phyloP scores from a whole-genome alignment of 2,113 vertebrate genomes.

The Ameiurus melas region DNA sequence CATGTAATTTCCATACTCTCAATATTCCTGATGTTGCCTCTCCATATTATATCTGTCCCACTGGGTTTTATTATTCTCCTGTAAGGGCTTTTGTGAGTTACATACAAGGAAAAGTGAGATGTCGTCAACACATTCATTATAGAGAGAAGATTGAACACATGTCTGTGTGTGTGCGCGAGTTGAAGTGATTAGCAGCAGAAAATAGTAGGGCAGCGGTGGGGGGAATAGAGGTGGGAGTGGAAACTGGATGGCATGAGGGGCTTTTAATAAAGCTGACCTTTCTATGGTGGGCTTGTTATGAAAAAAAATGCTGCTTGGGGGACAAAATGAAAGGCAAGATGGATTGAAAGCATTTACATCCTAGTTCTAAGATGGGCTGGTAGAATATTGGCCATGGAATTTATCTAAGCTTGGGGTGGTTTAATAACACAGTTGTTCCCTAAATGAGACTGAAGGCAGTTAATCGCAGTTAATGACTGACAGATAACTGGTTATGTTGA shows the following conservation, averaged over 20 bases:
- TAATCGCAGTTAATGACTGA: neutral
- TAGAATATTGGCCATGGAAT: neutral
- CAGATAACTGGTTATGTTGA: neutral
- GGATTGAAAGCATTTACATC: conserved; percentile 21
- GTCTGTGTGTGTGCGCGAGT: conserved; percentile 38
- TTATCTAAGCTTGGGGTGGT: neutral
- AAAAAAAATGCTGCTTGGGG: conserved; percentile 45
- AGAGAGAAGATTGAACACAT: conserved; percentile 15
- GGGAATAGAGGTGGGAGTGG: conserved; percentile 29
- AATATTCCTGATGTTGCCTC: neutral
- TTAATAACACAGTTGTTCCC: neutral
- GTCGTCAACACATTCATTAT: conserved; percentile 57
- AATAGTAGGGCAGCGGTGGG: conserved; percentile 31
- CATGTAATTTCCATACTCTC: conserved; percentile 8
- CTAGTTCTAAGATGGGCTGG: neutral
- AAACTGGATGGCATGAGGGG: conserved; percentile 29
- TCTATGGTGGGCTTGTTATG: conserved; percentile 45
- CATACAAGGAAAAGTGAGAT: conserved; percentile 40
- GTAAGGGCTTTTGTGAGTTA: conserved; percentile 51
- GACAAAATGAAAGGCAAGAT: conserved; percentile 48
- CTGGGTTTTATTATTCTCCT: conserved; percentile 13
- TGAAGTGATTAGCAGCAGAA: conserved; percentile 57
- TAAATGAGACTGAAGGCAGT: neutral
- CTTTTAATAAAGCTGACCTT: conserved; percentile 62
- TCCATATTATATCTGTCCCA: neutral